A percentile compares a stretch with the other conserved stretches of the same genome.
Evolutionary conservation across 2,888 invertebrate genomes (phyloP).

Genomic region (Amblyjoppa fuscipennis): DNA sequence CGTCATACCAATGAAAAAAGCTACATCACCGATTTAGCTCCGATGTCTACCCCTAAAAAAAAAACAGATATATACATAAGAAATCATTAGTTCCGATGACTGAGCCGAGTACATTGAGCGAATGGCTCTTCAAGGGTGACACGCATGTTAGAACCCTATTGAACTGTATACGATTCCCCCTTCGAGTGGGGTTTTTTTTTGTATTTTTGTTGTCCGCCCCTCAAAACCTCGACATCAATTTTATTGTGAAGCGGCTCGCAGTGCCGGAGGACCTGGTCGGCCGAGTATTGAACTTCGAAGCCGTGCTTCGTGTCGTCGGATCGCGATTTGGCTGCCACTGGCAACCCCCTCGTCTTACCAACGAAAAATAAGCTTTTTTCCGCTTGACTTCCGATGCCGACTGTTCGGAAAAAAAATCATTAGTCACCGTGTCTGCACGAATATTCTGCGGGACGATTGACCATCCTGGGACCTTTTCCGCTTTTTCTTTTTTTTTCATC

Average conservation of each 20-base stretch:
- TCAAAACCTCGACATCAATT: not conserved
- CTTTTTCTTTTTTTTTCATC: not conserved
- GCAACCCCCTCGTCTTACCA: conserved; percentile 25
- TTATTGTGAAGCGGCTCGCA: not conserved
- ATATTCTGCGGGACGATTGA: not conserved
- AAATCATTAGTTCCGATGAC: conserved; percentile 4
- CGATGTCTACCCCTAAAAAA: not conserved
- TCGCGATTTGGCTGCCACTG: conserved; percentile 8
- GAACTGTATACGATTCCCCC: not conserved
- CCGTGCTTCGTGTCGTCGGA: not conserved
- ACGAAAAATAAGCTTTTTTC: conserved; percentile 6
- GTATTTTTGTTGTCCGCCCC: not conserved
- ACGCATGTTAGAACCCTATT: conserved; percentile 5
- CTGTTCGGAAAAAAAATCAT: conserved; percentile 15
- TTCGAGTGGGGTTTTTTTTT: not conserved
- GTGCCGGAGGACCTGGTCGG: not conserved
- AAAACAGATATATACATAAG: not conserved
- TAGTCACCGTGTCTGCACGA: not conserved
- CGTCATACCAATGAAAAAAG: not conserved
- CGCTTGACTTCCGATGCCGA: not conserved
- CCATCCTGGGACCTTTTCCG: not conserved
- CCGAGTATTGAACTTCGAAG: not conserved
- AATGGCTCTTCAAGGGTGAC: conserved; percentile 11
- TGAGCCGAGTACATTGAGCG: conserved; percentile 9
- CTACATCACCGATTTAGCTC: not conserved